Conservation (phyloP, 2,888 invertebrate species). For the Drosophila meridionalis region DNA sequence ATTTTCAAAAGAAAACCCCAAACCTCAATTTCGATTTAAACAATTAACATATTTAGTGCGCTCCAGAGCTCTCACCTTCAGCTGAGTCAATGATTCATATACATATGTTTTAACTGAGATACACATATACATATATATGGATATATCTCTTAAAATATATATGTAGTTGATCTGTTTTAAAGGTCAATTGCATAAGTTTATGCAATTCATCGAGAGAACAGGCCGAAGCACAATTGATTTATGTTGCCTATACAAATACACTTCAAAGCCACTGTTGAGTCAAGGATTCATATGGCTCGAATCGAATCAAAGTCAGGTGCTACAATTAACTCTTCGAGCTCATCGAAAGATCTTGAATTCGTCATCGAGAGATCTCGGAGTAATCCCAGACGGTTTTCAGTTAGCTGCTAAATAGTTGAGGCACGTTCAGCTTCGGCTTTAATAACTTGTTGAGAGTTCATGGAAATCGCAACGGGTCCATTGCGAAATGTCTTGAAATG, state of each 20-base stretch:
- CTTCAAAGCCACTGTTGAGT: slow-evolving; percentile 35
- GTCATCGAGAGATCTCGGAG: slow-evolving; percentile 1
- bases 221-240: slow-evolving; percentile 33
- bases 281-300: slow-evolving; percentile 30
- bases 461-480: slow-evolving; percentile 24
- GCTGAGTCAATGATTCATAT: slow-evolving; percentile 11
- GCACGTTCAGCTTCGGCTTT: slow-evolving; percentile 35
- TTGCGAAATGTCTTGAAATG: slow-evolving; percentile 17
- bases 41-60: slow-evolving; percentile 22
- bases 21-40: background rate
- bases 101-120: background rate
- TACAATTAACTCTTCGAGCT: background rate
- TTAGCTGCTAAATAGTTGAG: slow-evolving; percentile 42
- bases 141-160: background rate
- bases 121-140: background rate
- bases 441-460: slow-evolving; percentile 38
- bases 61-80: slow-evolving; percentile 2
- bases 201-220: slow-evolving; percentile 37
- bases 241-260: slow-evolving; percentile 20
- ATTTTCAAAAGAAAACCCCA: background rate
- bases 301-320: slow-evolving; percentile 3
- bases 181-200: slow-evolving; percentile 31
- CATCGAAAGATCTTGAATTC: slow-evolving; percentile 14
- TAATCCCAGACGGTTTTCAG: background rate
- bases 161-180: background rate